Percentiles rank a stretch among this genome's conserved stretches.
Evolutionary conservation across 2,888 invertebrate genomes (phyloP).

Genomic region (Apamea crenata): DNA sequence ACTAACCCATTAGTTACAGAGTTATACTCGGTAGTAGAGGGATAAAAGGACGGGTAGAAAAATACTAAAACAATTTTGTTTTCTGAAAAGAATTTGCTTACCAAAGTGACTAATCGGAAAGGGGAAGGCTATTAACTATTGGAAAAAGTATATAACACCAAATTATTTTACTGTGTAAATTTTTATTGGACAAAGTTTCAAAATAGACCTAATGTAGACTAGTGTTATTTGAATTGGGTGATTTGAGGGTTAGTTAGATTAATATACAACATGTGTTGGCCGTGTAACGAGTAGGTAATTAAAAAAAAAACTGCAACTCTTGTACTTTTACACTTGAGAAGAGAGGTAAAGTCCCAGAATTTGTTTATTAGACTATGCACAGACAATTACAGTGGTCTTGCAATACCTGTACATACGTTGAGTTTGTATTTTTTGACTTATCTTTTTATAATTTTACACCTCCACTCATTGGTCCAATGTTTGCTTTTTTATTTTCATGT

Average conservation of each 20-base stretch:
- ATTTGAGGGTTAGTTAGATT: background rate
- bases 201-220: constrained; percentile 25
- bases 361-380: constrained; percentile 3
- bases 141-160: constrained; percentile 50
- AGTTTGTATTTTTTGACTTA: constrained; percentile 69
- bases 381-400: constrained; percentile 27
- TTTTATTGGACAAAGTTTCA: constrained; percentile 13
- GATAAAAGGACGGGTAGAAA: constrained; percentile 14
- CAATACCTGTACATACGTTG: constrained; percentile 79
- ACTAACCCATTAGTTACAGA: constrained; percentile 23
- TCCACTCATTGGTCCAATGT: constrained; percentile 68
- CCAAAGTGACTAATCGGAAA: constrained; percentile 67
- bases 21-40: constrained; percentile 30
- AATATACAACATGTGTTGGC: background rate
- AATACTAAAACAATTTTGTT: constrained; percentile 36
- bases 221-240: constrained; percentile 27
- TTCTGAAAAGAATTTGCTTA: constrained; percentile 37
- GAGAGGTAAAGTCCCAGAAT: background rate
- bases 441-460: constrained; percentile 48
- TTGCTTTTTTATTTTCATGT: constrained; percentile 71
- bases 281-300: background rate
- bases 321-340: background rate
- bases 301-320: background rate
- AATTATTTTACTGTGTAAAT: constrained; percentile 10
- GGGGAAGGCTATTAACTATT: constrained; percentile 52